phyloP scores from a whole-genome alignment of 1,140 invertebrate genomes.

The Sinella curviseta region DNA sequence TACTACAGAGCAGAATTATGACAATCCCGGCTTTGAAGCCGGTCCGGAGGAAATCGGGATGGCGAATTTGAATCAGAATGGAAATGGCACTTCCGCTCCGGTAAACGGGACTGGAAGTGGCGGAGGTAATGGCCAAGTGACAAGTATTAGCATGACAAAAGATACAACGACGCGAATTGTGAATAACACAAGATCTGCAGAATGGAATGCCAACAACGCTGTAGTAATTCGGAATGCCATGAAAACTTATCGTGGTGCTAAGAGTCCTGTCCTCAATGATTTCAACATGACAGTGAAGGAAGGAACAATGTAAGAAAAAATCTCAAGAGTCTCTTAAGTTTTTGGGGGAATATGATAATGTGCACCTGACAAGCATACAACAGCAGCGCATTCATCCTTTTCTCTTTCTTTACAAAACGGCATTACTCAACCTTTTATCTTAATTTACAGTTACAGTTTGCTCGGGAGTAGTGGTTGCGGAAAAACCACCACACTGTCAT shows the following conservation, averaged over 20 bases:
- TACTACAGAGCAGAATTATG: constrained; percentile 16
- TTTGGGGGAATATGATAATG: no score
- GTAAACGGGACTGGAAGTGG: background rate
- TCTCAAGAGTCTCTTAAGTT: background rate
- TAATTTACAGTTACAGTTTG: constrained; percentile 53
- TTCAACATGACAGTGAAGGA: constrained; percentile 42
- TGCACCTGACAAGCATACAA: no score
- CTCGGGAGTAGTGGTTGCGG: constrained; percentile 54
- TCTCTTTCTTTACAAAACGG: no score
- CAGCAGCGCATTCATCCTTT: no score
- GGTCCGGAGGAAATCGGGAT: constrained; percentile 18
- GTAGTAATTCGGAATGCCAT: constrained; percentile 19
- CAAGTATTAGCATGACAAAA: background rate
- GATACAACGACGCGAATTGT: constrained; percentile 14
- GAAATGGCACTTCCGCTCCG: background rate
- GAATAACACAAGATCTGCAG: constrained; percentile 17
- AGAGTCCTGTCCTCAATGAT: constrained; percentile 34
- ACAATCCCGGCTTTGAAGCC: constrained; percentile 20
- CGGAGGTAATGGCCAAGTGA: background rate
- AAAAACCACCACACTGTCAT: constrained; percentile 56
- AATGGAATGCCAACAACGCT: constrained; percentile 13
- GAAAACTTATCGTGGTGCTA: constrained; percentile 23
- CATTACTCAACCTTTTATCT: background rate
- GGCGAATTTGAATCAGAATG: constrained; percentile 15
- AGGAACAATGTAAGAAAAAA: constrained; percentile 42